Evolutionary conservation across 2,888 invertebrate genomes (phyloP).

Genomic region (Craniophora ligustri): DNA sequence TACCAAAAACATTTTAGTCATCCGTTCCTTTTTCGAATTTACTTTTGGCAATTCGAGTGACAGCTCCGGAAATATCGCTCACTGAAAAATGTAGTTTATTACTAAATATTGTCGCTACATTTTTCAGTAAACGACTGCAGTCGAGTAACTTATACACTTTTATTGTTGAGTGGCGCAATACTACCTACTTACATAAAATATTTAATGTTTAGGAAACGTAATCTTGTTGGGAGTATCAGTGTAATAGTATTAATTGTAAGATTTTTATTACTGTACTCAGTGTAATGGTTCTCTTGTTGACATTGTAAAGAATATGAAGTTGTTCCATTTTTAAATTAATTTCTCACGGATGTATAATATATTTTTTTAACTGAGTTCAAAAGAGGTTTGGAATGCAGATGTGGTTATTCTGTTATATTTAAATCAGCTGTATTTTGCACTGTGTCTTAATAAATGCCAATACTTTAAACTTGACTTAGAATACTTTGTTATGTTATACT

Average conservation of each 20-base stretch:
- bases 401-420: too few relatives aligned
- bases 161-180: neutral
- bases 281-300: too few relatives aligned
- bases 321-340: too few relatives aligned
- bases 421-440: too few relatives aligned
- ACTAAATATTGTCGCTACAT: constrained; percentile 6
- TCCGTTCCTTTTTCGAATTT: constrained; percentile 25
- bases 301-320: too few relatives aligned
- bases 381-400: too few relatives aligned
- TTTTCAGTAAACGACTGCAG: constrained; percentile 13
- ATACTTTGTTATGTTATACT: too few relatives aligned
- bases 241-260: neutral
- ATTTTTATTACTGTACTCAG: neutral
- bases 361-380: too few relatives aligned
- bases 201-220: constrained; percentile 1
- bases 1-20: constrained; percentile 4
- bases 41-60: neutral
- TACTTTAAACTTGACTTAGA: too few relatives aligned
- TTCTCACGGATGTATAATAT: too few relatives aligned
- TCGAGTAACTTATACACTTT: neutral
- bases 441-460: too few relatives aligned
- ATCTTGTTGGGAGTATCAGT: neutral
- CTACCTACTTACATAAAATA: constrained; percentile 1
- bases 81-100: too few relatives aligned
- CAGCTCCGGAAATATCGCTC: neutral